Evolutionary conservation across 1,140 invertebrate genomes (phyloP), one percentile per base, ranked within the genome.

Genomic region (Drosophila arizonae): DNA sequence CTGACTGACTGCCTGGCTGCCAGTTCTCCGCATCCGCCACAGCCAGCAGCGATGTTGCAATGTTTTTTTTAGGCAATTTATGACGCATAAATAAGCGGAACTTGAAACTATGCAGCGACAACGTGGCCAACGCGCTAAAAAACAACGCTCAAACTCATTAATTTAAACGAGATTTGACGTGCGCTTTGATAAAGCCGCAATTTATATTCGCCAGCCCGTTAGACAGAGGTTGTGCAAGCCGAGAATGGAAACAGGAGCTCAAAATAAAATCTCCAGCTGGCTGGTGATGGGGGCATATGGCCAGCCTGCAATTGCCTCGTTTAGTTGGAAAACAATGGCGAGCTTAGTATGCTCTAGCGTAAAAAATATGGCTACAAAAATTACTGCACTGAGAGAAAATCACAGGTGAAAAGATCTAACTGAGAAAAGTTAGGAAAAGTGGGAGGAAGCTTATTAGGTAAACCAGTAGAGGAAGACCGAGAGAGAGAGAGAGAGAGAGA

Each of bases 151-250:
- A 78, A 91, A 91, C 90, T 91, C 90, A 91, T 91, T 91, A 91
- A 91, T 91, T 91, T 91, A 91, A 91, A 91, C 90, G 90, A 91
- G 87, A 86, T 91, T 91, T 91, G 90, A 88, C 90, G 78, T 82
- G 71, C 76, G 84, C 87, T 79, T 84, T 91, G 90, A 90, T 81
- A 87, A 85, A 90, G 84, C 82, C 77, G 79, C 90, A 91, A 91
- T 91, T 91, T 91, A 90, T 91, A 91, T 91, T 90, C 90, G 77
- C 77, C 62, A 54, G 65, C 74, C 50, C 60, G 68, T 64, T 51
- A 70, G 57, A 65, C 0, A 6, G 28, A 30, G 65, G 36, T 61
- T 55, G 65, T 11, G 36, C 3, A 13, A 28, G 26, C 30, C 54
- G 13, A 3, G 10, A 48, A 28, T 57, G 30, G 41, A 24, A 62